A percentile compares a stretch with the other conserved stretches of the same genome.
These are phyloP conservation scores for Tortrix viridana DNA, from an alignment of 2,888 invertebrate genomes.

Conservation along the genomic window DNA sequence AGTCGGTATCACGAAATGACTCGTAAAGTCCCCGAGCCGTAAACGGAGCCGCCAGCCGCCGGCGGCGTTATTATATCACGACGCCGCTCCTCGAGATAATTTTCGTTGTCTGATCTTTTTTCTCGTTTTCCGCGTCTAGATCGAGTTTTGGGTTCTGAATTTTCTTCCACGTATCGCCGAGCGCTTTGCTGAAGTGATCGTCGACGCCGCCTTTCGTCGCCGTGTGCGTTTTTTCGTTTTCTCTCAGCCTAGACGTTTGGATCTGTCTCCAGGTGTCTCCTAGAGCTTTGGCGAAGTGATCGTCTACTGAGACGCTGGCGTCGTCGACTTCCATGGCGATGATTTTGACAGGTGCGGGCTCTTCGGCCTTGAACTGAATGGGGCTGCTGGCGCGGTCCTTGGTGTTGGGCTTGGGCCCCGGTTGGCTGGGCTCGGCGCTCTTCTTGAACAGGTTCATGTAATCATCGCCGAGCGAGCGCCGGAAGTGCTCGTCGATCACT, in stretches of 20 bases:
- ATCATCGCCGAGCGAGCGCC: slow-evolving; percentile 94
- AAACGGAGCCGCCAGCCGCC: slow-evolving; percentile 61
- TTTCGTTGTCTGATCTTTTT: slow-evolving; percentile 74
- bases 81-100: slow-evolving; percentile 80
- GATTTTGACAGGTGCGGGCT: slow-evolving; percentile 69
- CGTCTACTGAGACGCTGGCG: slow-evolving; percentile 90
- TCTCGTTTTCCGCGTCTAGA: slow-evolving; percentile 57
- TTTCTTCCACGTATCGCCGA: slow-evolving; percentile 93
- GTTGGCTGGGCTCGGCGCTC: slow-evolving; percentile 64
- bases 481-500: slow-evolving; percentile 97
- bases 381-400: slow-evolving; percentile 80
- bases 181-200: slow-evolving; percentile 96
- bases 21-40: slow-evolving; percentile 70
- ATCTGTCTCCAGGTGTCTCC: slow-evolving; percentile 92
- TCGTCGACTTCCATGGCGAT: slow-evolving; percentile 85
- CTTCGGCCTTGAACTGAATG: slow-evolving; percentile 72
- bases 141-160: slow-evolving; percentile 85
- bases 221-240: slow-evolving; percentile 62
- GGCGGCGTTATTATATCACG: slow-evolving; percentile 68
- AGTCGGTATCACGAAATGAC: slow-evolving; percentile 67
- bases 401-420: slow-evolving; percentile 71
- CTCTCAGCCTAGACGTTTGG: slow-evolving; percentile 85
- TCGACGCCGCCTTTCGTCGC: slow-evolving; percentile 85
- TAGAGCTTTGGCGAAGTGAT: slow-evolving; percentile 95
- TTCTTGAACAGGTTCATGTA: slow-evolving; percentile 89